A percentile compares a stretch with the other conserved stretches of the same genome.
These are phyloP conservation scores for Papilio polyxenes DNA, from an alignment of 1,140 invertebrate genomes.

Conservation along the genomic window DNA sequence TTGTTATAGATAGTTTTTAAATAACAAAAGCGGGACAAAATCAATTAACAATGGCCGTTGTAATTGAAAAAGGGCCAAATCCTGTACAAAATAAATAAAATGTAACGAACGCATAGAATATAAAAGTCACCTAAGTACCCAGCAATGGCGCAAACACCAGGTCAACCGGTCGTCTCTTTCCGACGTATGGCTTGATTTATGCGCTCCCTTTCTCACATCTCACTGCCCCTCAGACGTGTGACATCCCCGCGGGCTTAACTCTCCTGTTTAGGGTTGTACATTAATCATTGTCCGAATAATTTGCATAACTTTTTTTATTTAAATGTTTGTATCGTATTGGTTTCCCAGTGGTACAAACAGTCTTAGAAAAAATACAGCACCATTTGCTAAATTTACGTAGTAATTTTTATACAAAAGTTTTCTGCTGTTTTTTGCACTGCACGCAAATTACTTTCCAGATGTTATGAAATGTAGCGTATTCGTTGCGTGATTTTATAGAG, in stretches of 20 bases:
- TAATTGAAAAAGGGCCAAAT: conserved; percentile 50
- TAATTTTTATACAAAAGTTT: no score
- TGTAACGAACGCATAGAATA: conserved; percentile 52
- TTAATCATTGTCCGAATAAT: conserved; percentile 19
- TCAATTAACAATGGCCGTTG: conserved; percentile 30
- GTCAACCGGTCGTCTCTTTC: conserved; percentile 51
- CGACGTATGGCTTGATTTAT: conserved; percentile 39
- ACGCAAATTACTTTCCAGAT: no score
- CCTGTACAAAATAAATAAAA: conserved; percentile 54
- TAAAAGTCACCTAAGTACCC: conserved; percentile 50
- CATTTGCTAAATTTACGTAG: no score
- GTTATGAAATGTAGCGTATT: no score
- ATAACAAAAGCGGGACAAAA: background rate
- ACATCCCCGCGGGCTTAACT: conserved; percentile 73
- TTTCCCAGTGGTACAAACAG: no score
- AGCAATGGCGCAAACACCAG: conserved; percentile 37
- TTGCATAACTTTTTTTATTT: background rate
- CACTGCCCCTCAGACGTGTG: conserved; percentile 70
- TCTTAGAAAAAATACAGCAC: no score
- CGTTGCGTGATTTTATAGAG: no score
- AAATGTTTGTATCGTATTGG: background rate
- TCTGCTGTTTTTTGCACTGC: no score
- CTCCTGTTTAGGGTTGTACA: conserved; percentile 65
- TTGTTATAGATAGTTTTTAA: background rate
- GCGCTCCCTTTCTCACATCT: conserved; percentile 69